phyloP scores from a whole-genome alignment of 2,888 invertebrate species.

The Lordiphosa andalusiaca region DNA sequence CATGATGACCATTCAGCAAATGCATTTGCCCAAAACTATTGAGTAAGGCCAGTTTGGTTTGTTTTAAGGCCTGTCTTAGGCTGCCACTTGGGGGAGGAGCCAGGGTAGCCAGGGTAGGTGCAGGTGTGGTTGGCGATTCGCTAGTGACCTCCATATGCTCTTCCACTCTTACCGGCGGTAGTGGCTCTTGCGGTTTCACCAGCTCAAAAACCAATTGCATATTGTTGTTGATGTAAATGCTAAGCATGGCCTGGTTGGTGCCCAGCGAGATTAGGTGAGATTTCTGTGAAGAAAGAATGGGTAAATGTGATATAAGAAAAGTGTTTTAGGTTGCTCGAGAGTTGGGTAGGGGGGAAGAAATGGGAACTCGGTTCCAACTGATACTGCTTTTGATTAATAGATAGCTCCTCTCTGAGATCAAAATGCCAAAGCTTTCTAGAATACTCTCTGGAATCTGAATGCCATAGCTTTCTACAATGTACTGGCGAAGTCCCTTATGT shows the following conservation, averaged over 20 bases:
- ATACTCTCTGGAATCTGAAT: too few relatives aligned
- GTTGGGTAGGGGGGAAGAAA: too few relatives aligned
- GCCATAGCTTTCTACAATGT: too few relatives aligned
- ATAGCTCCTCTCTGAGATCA: too few relatives aligned
- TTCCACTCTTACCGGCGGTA: conserved; percentile 52
- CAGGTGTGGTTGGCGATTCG: conserved; percentile 1
- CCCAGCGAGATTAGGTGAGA: conserved; percentile 79
- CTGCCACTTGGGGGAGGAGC: conserved; percentile 34
- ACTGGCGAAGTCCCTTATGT: too few relatives aligned
- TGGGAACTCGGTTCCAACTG: too few relatives aligned
- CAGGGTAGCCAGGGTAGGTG: conserved; percentile 3
- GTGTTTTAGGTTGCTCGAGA: too few relatives aligned
- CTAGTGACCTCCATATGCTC: conserved; percentile 47
- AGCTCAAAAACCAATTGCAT: conserved; percentile 77
- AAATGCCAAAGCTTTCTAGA: too few relatives aligned
- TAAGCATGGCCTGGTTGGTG: conserved; percentile 78
- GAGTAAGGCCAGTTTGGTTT: conserved; percentile 76
- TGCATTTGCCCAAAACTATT: conserved; percentile 78
- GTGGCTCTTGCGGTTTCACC: conserved; percentile 74
- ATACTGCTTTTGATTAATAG: too few relatives aligned
- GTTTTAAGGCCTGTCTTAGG: conserved; percentile 76
- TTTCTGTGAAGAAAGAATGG: conserved; percentile 58
- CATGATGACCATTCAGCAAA: conserved; percentile 73
- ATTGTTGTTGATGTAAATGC: conserved; percentile 76
- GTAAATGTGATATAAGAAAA: neutral